Percentiles rank a stretch among this genome's conserved stretches.
These are phyloP conservation scores for Sapayoa aenigma DNA, from an alignment of 2,113 vertebrate genomes.

Conservation along the genomic window DNA sequence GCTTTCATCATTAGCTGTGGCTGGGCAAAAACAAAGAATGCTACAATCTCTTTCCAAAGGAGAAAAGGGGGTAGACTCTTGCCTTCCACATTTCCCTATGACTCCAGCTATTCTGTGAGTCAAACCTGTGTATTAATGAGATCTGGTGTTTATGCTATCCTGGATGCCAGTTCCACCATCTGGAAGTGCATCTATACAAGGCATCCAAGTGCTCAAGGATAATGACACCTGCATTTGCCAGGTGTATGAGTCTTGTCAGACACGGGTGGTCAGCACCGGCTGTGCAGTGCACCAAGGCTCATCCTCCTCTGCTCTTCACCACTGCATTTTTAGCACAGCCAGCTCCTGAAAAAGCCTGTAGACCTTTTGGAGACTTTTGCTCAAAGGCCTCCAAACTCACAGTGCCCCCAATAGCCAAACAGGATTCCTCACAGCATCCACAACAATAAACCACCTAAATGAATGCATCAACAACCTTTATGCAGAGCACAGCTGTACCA, in stretches of 20 bases:
- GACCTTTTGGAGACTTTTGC: neutral
- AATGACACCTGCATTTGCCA: neutral
- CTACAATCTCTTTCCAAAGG: neutral
- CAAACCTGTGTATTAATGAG: neutral
- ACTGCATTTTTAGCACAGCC: neutral
- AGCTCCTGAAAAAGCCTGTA: neutral
- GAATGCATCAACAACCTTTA: neutral
- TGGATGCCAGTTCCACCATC: neutral
- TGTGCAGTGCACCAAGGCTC: neutral
- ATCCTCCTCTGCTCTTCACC: neutral
- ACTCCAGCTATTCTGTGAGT: neutral
- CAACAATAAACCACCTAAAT: neutral
- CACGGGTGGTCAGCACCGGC: accelerated
- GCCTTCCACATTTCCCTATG: neutral
- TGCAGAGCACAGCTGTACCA: neutral
- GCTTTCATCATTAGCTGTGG: neutral
- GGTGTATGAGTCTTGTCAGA: neutral
- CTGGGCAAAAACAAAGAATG: neutral
- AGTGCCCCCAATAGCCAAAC: neutral
- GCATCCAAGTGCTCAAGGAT: neutral
- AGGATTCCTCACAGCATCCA: neutral
- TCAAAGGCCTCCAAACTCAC: neutral
- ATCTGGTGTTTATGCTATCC: neutral
- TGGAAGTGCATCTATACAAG: neutral
- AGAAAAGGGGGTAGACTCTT: neutral